Evolutionary conservation across 2,888 invertebrate genomes (phyloP).

Genomic region (Chaitophorus viminalis): DNA sequence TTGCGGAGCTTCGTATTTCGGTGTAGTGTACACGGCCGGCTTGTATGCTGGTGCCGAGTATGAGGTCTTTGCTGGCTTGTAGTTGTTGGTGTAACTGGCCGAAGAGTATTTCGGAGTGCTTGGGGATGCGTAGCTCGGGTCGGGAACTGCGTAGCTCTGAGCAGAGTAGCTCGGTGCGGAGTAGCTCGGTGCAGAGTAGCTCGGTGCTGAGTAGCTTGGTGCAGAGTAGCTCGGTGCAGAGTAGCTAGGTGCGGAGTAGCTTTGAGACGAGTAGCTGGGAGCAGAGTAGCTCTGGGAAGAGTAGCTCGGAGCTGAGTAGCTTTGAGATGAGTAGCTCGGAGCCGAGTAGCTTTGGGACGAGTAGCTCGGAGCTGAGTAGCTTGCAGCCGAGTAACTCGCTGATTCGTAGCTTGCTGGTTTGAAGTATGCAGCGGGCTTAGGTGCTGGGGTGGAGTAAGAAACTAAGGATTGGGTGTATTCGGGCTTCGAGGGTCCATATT

Average conservation of each 20-base stretch:
- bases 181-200: slow-evolving; percentile 12
- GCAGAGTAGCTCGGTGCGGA: slow-evolving; percentile 18
- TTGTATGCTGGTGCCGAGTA: slow-evolving; percentile 57
- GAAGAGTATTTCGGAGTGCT: slow-evolving; percentile 45
- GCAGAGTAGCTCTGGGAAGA: slow-evolving; percentile 18
- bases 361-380: slow-evolving; percentile 11
- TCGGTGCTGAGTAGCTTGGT: neutral
- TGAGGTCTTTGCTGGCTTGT: slow-evolving; percentile 45
- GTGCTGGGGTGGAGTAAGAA: slow-evolving; percentile 13
- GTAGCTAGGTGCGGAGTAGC: slow-evolving; percentile 9
- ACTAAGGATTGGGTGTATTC: slow-evolving; percentile 22
- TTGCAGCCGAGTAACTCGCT: neutral
- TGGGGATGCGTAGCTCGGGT: slow-evolving; percentile 48
- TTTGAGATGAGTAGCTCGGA: neutral
- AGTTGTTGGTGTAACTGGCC: slow-evolving; percentile 23
- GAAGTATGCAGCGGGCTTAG: slow-evolving; percentile 20
- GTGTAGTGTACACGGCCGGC: slow-evolving; percentile 48
- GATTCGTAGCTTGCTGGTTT: slow-evolving; percentile 25
- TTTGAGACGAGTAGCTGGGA: neutral
- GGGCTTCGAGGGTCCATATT: slow-evolving; percentile 45
- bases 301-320: slow-evolving; percentile 2
- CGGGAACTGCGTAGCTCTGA: slow-evolving; percentile 55
- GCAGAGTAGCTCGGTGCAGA: neutral
- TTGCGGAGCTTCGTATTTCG: slow-evolving; percentile 43
- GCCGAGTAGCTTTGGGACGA: slow-evolving; percentile 9